Evolutionary conservation across 2,797 vertebrate species (phyloP), one percentile per base, ranked within the genome.

Genomic region (Mus minutoides): DNA sequence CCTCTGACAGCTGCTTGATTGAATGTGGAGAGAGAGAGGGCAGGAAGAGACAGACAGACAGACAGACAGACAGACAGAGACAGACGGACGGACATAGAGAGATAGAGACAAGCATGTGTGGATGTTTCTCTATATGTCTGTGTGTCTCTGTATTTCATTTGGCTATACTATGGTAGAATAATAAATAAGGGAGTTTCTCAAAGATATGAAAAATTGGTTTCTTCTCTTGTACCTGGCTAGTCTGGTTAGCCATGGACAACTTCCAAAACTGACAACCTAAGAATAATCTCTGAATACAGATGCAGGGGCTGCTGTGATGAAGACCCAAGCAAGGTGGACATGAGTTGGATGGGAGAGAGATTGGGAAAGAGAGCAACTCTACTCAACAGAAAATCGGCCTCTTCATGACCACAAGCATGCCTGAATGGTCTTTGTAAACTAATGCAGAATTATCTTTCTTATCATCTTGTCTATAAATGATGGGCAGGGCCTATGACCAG

Each of bases 401-500:
- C 96, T 97, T 89, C 89, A 83, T 86, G 82, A 34, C 88, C 54
- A 83, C 71, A 62, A 95, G 85, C 97, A 95, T 49, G 49, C 93
- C 58, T 46, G 37, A 26, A 92, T 90, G 49, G 60, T 87, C 97
- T 92, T 96, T 94, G 83, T 37, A 75, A 95, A 69, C 78, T 94
- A 49, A 92, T 54, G 58, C 22, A 62, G 60, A 97, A 96, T 94
- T 96, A 87, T 34, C 86, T 75, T 80, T 98, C 84, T 62, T 34
- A n/a, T 64, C 78, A 46, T 58, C 75, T 97, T n/a, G 3, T 69
- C 75, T 97, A 87, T 67, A 75, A 94, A 91, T 0, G 17, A 80
- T 80, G 58, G 97, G 96, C 88, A n/a, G 21, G 62, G 84, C 31
- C 34, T 52, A 93, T 95, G 75, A 97, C 88, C 85, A 97, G n/a